phyloP scores from a whole-genome alignment of 1,140 invertebrate genomes.

The Tetranychus urticae region DNA sequence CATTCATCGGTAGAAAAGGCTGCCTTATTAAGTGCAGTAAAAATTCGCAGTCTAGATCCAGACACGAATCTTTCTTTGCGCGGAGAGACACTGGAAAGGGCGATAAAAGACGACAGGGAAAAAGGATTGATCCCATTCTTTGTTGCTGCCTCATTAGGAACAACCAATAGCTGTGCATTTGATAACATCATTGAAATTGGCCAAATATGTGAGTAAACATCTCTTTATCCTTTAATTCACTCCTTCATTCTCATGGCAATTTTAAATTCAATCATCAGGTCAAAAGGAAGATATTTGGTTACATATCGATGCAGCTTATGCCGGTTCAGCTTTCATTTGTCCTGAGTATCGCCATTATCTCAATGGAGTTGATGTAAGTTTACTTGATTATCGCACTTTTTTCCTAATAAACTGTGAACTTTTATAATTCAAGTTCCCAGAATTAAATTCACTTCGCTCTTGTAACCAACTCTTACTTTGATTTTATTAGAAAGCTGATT shows the following conservation, averaged over 20 bases:
- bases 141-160: constrained; percentile 49
- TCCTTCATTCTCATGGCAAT: too few species aligned
- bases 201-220: constrained; percentile 31
- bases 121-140: constrained; percentile 89
- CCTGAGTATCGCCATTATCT: constrained; percentile 65
- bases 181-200: constrained; percentile 82
- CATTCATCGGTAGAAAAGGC: constrained; percentile 99
- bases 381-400: constrained; percentile 83
- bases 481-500: constrained; percentile 49
- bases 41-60: constrained; percentile 81
- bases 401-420: constrained; percentile 47
- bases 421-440: constrained; percentile 32
- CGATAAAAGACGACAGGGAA: constrained; percentile 56
- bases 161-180: constrained; percentile 78
- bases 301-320: constrained; percentile 57
- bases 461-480: constrained; percentile 2
- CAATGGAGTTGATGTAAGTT: constrained; percentile 37
- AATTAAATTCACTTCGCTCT: constrained; percentile 1
- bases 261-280: too few species aligned
- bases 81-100: constrained; percentile 9
- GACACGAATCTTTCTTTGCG: constrained; percentile 66
- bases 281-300: constrained; percentile 38
- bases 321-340: constrained; percentile 76
- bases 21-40: constrained; percentile 95
- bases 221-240: constrained; percentile 17